Evolutionary conservation across 2,113 vertebrate species (phyloP).

Genomic region (Poeciliopsis occidentalis): DNA sequence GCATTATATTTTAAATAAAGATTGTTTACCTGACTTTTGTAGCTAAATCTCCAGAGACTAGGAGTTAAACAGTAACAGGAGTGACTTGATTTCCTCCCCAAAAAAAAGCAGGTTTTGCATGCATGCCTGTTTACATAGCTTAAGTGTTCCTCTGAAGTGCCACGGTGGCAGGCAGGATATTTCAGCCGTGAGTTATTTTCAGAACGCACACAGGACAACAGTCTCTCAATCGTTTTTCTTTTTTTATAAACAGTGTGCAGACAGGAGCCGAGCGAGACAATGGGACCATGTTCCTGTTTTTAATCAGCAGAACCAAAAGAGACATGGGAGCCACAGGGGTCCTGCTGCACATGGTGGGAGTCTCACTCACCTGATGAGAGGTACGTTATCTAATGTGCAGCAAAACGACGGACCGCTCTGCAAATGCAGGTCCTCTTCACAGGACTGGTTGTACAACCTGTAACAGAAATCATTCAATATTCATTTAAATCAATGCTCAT

Average conservation of each 20-base stretch:
- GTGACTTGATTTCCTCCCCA: slow-evolving; percentile 54
- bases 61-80: slow-evolving; percentile 51
- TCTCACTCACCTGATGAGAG: slow-evolving; percentile 79
- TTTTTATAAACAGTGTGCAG: slow-evolving; percentile 49
- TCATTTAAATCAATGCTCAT: neutral
- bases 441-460: slow-evolving; percentile 83
- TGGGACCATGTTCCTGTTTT: slow-evolving; percentile 66
- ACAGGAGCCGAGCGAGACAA: slow-evolving; percentile 56
- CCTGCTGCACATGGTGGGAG: neutral
- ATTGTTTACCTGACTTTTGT: slow-evolving; percentile 28
- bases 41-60: slow-evolving; percentile 29
- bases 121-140: slow-evolving; percentile 51
- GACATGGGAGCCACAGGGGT: neutral
- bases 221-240: slow-evolving; percentile 31
- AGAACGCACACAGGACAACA: slow-evolving; percentile 40
- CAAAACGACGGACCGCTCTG: slow-evolving; percentile 77
- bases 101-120: slow-evolving; percentile 41
- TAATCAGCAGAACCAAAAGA: slow-evolving; percentile 28
- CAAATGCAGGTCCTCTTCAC: slow-evolving; percentile 75
- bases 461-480: slow-evolving; percentile 10
- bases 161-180: slow-evolving; percentile 67
- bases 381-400: slow-evolving; percentile 81
- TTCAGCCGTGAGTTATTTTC: slow-evolving; percentile 69
- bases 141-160: slow-evolving; percentile 56
- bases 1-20: neutral